Evolutionary conservation across 92 coral and sea anemone genomes (phyloP), one percentile per base, ranked within the genome.

Genomic region (Parazoanthus darwini): DNA sequence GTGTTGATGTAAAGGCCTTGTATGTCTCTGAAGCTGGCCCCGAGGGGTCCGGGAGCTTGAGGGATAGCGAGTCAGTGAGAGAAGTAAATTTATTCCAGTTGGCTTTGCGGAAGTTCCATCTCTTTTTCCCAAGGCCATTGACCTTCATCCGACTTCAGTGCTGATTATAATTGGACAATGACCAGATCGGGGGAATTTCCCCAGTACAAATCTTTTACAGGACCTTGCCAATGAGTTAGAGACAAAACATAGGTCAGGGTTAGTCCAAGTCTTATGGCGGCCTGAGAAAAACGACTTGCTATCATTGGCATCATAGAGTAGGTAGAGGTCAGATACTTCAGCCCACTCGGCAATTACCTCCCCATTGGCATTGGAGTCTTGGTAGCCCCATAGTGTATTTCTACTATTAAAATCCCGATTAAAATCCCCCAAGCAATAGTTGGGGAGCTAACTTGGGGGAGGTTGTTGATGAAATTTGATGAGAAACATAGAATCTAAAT

Each of bases 331-430:
- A 23, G 48, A 48, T 29, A 76, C 18, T 37, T 87, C 90, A 51
- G 78, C 90, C 90, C 90, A 87, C 39, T 50, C 25, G 35, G 35
- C 63, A 22, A 87, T 9, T 44, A 43, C 23, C 9, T 51, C 50
- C 8, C 89, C 86, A 44, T 86, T 29, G 9, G 59, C 23, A 71
- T 86, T 77, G 20, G 85, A 20, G 72, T 86, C 86, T 8, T 39
- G 86, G 74, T 86, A 75, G 80, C 89, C 89, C 73, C 85, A 86
- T 11, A 38, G 14, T 25, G 72, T 86, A 18, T 39, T 86, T 86
- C 89, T 77, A 39, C 89, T 42, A 14, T 86, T 86, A 72, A 86
- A 86, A 58, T 72, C 89, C 15, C n/a, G n/a, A n/a, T n/a, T n/a
- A n/a, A n/a, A n/a, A n/a, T n/a, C n/a, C 74, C 87, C 18, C 78